These are phyloP conservation scores for Pithys albifrons DNA, from an alignment of 2,113 vertebrate species.

Conservation along the genomic window DNA sequence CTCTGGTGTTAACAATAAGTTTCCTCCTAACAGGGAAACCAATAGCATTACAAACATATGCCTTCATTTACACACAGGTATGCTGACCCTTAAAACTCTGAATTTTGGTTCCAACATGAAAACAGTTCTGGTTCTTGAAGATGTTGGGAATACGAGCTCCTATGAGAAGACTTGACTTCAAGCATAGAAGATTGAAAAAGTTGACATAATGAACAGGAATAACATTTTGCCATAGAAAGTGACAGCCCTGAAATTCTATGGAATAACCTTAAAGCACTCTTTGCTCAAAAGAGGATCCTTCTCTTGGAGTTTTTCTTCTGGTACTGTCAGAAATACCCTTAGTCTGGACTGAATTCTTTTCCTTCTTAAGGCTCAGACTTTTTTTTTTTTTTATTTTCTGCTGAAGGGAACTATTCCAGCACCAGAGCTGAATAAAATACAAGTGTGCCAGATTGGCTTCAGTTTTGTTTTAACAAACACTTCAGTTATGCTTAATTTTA, in stretches of 20 bases:
- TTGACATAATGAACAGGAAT: not conserved
- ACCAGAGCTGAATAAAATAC: not conserved
- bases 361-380: not conserved
- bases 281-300: not conserved
- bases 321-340: not conserved
- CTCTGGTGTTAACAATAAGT: not conserved
- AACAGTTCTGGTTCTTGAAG: not conserved
- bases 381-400: not conserved
- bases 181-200: not conserved
- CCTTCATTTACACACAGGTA: conserved; percentile 5
- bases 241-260: not conserved
- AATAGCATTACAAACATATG: not conserved
- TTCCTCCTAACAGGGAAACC: conserved; percentile 2
- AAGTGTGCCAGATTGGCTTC: not conserved
- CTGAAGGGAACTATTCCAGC: not conserved
- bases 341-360: not conserved
- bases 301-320: not conserved
- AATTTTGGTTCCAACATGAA: not conserved
- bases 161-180: not conserved
- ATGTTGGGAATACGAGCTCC: not conserved
- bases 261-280: not conserved
- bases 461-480: conserved; percentile 36
- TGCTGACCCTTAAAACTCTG: not conserved
- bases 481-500: conserved; percentile 26
- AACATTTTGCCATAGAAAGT: not conserved